Evolutionary conservation across 2,888 invertebrate species (phyloP).

Genomic region (Leptura quadrifasciata): DNA sequence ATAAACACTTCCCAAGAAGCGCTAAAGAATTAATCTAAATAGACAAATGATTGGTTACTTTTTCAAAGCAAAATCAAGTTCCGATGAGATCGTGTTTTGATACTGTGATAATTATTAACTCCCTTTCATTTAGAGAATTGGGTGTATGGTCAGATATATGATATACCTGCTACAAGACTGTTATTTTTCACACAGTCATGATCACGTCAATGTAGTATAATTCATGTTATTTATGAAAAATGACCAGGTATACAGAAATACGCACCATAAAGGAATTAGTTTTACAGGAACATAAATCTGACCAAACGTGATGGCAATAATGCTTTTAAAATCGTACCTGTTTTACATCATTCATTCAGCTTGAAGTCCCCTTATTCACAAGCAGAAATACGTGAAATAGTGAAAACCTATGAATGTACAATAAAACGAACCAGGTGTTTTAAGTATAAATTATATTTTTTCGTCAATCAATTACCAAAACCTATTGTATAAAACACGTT

Average conservation of each 20-base stretch:
- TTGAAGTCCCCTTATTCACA: neutral
- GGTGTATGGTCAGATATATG: neutral
- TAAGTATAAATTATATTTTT: constrained; percentile 6
- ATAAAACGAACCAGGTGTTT: constrained; percentile 27
- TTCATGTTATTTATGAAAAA: constrained; percentile 30
- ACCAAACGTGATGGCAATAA: constrained; percentile 39
- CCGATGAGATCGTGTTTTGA: neutral
- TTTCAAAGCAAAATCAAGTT: neutral
- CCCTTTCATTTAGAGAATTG: neutral
- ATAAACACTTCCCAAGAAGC: no score
- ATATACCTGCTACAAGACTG: constrained; percentile 3
- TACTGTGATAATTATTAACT: neutral
- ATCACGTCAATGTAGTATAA: constrained; percentile 21
- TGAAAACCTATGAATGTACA: neutral
- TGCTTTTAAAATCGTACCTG: constrained; percentile 40
- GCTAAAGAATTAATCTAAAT: neutral
- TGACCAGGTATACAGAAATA: constrained; percentile 28
- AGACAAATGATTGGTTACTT: neutral
- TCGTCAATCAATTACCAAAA: neutral
- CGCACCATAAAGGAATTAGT: constrained; percentile 31
- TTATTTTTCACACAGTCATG: constrained; percentile 31
- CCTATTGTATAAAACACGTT: constrained; percentile 12
- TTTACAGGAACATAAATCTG: constrained; percentile 34
- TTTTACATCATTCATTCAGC: constrained; percentile 29
- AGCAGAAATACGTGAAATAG: constrained; percentile 28